Base-by-base conservation (phyloP, 2,888 invertebrate species). In the Drosophila maculinotata region DNA sequence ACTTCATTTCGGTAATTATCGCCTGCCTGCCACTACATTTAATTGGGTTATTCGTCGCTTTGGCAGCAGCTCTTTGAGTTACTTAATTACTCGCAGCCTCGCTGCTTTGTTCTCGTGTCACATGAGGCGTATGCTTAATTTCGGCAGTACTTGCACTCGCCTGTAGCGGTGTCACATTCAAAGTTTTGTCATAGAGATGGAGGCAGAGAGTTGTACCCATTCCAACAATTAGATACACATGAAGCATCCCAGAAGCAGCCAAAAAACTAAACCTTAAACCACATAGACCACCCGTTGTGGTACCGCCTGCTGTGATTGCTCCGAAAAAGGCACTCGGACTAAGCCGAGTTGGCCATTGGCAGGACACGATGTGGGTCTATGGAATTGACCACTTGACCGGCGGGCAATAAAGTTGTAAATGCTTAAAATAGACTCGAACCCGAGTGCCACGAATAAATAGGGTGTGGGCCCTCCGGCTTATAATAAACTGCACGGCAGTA, bases 391-490 rank as follows among this genome's bases (percentile, higher is more conserved):
- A 45, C 71, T 82, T 79, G 83, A 76, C 80, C 79, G 66, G 38
- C 53, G 35, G 51, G 38, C 62, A 76, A 85, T 82, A 65, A 80
- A 82, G 58, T 68, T 79, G 76, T 79, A 76, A 82, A 66, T 76
- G 80, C 80, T 48, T 58, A 66, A 85, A 82, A 79, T 85, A 80
- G 79, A 76, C 69, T 47, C 45, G 17, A 64, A 54, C 47, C 35
- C 41, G 57, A 63, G 59, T 25, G 45, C 9, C 44, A 31, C 44
- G 52, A 71, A 56, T 69, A 33, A 30, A 30, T 15, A 9, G 30
- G 17, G 14, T 60, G 47, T 45, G 36, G 15, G 30, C 51, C 4
- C 41, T n/a, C 17, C 10, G 41, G 36, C 52, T 36, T 35, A 48
- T 65, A 56, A 65, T 64, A 71, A 60, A 54, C 36, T 42, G 23